These are phyloP conservation scores for Teleogryllus oceanicus DNA, from an alignment of 2,888 invertebrate genomes.

Conservation along the genomic window DNA sequence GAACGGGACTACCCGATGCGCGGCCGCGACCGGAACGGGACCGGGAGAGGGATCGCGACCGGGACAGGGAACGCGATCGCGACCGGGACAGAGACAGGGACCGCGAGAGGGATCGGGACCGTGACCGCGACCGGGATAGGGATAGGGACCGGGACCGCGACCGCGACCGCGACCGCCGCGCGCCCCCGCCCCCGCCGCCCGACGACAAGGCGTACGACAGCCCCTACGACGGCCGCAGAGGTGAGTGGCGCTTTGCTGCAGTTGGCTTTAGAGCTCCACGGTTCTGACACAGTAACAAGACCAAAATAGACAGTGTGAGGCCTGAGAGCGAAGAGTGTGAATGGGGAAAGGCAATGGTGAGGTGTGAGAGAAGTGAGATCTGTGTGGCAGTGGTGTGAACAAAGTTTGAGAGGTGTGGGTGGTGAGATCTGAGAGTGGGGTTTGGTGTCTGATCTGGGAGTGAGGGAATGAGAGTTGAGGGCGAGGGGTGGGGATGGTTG, in stretches of 20 bases:
- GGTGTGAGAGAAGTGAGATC: no score
- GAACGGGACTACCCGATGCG: constrained; percentile 26
- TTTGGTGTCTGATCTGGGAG: no score
- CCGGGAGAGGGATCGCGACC: constrained; percentile 35
- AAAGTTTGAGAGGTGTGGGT: no score
- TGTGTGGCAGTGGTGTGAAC: no score
- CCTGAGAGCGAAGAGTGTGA: no score
- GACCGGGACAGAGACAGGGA: constrained; percentile 35
- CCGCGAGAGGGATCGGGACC: constrained; percentile 32
- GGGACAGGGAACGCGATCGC: constrained; percentile 42
- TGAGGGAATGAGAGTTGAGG: no score
- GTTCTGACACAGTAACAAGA: no score
- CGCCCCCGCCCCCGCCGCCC: constrained; percentile 43
- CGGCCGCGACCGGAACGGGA: constrained; percentile 30
- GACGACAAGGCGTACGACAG: constrained; percentile 45
- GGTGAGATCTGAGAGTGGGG: no score
- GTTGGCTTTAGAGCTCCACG: no score
- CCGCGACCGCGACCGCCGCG: constrained; percentile 44
- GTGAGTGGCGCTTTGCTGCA: constrained; percentile 31
- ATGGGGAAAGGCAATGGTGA: no score
- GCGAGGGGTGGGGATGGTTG: no score
- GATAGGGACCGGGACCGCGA: constrained; percentile 50
- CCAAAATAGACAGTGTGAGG: no score
- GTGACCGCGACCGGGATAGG: constrained; percentile 56
- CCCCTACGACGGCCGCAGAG: constrained; percentile 49